A percentile compares a stretch with the other conserved stretches of the same genome.
phyloP scores from a whole-genome alignment of 2,888 invertebrate genomes.

The Ennomos erosarius region DNA sequence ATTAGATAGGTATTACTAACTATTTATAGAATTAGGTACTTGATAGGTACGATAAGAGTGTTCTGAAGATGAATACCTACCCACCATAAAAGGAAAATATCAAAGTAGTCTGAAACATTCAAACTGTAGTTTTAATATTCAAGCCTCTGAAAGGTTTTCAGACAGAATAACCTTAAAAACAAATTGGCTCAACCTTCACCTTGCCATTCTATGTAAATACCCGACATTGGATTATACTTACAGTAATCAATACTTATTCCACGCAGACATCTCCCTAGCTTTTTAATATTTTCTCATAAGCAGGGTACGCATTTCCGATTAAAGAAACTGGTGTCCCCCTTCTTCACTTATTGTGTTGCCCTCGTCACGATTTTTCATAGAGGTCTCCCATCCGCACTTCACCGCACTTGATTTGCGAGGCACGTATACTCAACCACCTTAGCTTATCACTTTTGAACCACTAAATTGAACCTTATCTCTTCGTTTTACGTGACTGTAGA shows the following conservation, averaged over 20 bases:
- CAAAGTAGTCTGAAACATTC: background rate
- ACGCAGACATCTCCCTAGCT: conserved; percentile 11
- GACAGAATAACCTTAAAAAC: conserved; percentile 14
- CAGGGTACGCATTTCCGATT: conserved; percentile 71
- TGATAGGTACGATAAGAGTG: no score
- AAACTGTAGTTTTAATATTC: background rate
- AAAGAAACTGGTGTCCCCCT: conserved; percentile 73
- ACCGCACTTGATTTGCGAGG: conserved; percentile 82
- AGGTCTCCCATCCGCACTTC: conserved; percentile 78
- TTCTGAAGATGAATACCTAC: no score
- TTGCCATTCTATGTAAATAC: conserved; percentile 42
- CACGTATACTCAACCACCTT: conserved; percentile 65
- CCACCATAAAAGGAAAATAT: background rate
- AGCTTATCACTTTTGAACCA: conserved; percentile 39
- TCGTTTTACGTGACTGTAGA: conserved; percentile 47
- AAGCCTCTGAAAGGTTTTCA: conserved; percentile 18
- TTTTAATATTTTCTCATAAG: conserved; percentile 42
- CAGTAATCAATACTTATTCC: conserved; percentile 26
- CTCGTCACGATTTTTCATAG: conserved; percentile 82
- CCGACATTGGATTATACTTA: conserved; percentile 45
- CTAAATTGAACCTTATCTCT: conserved; percentile 57
- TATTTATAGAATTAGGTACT: no score
- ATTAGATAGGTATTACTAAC: no score
- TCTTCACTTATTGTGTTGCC: conserved; percentile 75
- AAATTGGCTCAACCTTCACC: conserved; percentile 37